Evolutionary conservation across 2,888 invertebrate species (phyloP).

Genomic region (Brenthis ino): DNA sequence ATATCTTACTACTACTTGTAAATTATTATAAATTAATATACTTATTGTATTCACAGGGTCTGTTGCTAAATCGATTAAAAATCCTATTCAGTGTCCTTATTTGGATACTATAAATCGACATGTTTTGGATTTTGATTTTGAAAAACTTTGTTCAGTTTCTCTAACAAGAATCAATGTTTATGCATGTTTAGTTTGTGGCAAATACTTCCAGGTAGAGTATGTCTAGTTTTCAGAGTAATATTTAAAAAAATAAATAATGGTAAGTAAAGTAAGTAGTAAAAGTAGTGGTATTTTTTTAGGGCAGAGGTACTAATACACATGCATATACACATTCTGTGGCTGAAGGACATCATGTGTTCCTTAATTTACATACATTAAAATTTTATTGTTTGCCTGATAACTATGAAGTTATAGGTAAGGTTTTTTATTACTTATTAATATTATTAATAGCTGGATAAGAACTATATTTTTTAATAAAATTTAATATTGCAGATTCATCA

Average conservation of each 20-base stretch:
- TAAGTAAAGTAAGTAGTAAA: background rate
- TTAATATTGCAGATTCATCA: conserved; percentile 88
- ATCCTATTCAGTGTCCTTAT: conserved; percentile 92
- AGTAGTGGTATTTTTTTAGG: conserved; percentile 76
- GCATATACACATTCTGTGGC: conserved; percentile 99
- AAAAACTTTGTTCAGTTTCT: conserved; percentile 98
- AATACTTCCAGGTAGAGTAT: conserved; percentile 89
- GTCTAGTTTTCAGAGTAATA: background rate
- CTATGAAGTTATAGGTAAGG: conserved; percentile 97
- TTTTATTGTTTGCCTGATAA: conserved; percentile 99
- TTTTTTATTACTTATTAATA: background rate
- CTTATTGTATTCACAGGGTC: conserved; percentile 54
- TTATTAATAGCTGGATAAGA: background rate
- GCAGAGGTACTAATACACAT: conserved; percentile 98
- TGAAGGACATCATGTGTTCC: conserved; percentile 98
- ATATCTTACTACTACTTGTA: conserved; percentile 41
- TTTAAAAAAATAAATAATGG: background rate
- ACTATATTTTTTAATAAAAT: background rate
- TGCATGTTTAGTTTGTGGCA: conserved; percentile 99
- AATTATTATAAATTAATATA: conserved; percentile 8
- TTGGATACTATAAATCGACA: conserved; percentile 98
- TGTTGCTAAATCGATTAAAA: conserved; percentile 55
- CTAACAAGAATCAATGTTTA: conserved; percentile 99
- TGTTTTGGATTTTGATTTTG: conserved; percentile 99
- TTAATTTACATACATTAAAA: conserved; percentile 97